A percentile compares a stretch with the other conserved stretches of the same genome.
Conservation (phyloP, 2,888 invertebrate species). For the Villa cingulata region DNA sequence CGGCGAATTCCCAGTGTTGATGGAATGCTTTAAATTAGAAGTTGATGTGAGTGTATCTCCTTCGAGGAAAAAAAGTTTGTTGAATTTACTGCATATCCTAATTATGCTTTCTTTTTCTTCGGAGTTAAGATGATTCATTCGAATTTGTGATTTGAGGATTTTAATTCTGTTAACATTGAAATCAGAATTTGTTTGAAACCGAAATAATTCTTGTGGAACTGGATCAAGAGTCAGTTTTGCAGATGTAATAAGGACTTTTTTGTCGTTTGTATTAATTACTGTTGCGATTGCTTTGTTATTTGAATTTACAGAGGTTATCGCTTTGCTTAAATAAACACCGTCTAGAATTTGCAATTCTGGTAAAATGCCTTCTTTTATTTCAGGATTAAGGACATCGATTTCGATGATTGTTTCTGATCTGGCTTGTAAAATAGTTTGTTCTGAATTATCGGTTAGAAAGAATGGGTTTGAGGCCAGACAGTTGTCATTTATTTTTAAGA, state of each 20-base stretch:
- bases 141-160: slow-evolving; percentile 1
- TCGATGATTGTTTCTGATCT: background rate
- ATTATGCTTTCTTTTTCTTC: slow-evolving; percentile 13
- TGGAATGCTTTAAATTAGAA: slow-evolving; percentile 1
- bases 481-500: no score
- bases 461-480: no score
- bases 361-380: background rate
- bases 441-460: no score
- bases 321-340: background rate
- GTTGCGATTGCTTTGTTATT: background rate
- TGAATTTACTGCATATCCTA: slow-evolving; percentile 5
- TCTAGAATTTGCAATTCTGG: background rate
- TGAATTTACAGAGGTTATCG: background rate
- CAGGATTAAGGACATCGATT: background rate
- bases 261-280: background rate
- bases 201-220: background rate
- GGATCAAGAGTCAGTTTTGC: background rate
- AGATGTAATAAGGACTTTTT: background rate
- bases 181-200: background rate
- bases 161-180: background rate
- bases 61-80: slow-evolving; percentile 6
- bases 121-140: slow-evolving; percentile 15
- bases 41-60: slow-evolving; percentile 6
- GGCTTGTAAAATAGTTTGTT: background rate
- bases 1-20: slow-evolving; percentile 3